Evolutionary conservation across 1,140 invertebrate species (phyloP).

Genomic region (Halesus radiatus): DNA sequence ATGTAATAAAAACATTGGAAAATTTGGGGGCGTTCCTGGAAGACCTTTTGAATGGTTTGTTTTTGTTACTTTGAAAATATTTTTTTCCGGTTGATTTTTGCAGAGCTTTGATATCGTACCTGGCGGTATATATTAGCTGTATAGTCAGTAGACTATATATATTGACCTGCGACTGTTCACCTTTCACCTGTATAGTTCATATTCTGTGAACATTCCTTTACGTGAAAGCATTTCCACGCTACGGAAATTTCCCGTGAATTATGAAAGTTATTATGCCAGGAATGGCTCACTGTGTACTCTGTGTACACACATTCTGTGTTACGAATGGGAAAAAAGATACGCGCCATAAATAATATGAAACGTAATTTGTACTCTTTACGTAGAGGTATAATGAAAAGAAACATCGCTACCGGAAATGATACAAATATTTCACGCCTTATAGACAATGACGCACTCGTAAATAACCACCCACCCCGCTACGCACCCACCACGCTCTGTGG

Average conservation of each 20-base stretch:
- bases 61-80: too few relatives aligned
- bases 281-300: background rate
- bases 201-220: background rate
- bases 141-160: too few relatives aligned
- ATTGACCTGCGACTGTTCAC: too few relatives aligned
- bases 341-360: background rate
- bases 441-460: background rate
- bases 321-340: background rate
- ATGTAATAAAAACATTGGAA: too few relatives aligned
- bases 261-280: constrained; percentile 13
- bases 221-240: constrained; percentile 12
- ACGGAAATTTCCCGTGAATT: constrained; percentile 16
- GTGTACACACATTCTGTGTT: constrained; percentile 5
- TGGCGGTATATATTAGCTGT: too few relatives aligned
- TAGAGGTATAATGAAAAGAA: constrained; percentile 11
- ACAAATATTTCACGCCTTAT: constrained; percentile 13
- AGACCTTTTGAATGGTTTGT: too few relatives aligned
- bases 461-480: too few relatives aligned
- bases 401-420: background rate
- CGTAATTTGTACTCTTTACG: constrained; percentile 17
- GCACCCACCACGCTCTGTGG: too few relatives aligned
- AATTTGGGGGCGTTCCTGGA: too few relatives aligned
- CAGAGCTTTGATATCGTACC: too few relatives aligned
- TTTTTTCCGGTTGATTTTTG: too few relatives aligned
- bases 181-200: too few relatives aligned